Evolutionary conservation across 2,113 vertebrate species (phyloP), one percentile per base, ranked within the genome.

Genomic region (Polyodon spathula): DNA sequence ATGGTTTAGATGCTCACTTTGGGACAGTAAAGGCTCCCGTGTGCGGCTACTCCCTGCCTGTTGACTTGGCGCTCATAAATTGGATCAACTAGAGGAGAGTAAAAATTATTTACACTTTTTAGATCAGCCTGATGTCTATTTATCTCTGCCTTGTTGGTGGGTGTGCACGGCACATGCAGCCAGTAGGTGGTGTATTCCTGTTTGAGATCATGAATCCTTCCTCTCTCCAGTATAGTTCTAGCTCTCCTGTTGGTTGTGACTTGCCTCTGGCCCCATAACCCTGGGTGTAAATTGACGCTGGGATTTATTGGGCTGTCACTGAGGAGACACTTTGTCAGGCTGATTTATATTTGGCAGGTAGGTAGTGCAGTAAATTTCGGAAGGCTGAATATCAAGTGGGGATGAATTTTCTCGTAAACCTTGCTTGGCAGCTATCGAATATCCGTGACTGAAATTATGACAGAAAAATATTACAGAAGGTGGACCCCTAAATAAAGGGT

Each of bases 191-290:
- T n/a, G n/a, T n/a, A n/a, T n/a, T n/a, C n/a, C n/a, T n/a, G n/a
- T n/a, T n/a, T n/a, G n/a, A n/a, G n/a, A n/a, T n/a, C n/a, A n/a
- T n/a, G n/a, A n/a, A 16, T 39, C 38, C 53, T 15, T 14, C 62
- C 62, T 58, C 41, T 56, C 56, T 58, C 56, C 38, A 41, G 44
- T 41, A 56, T 48, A 43, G 57, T 17, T 8, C 41, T 37, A 14
- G 17, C 10, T 8, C 50, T 64, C 57, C 41, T 58, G 44, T n/a
- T 3, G 8, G 63, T 51, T 44, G 57, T 64, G 48, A 64, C 58
- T 40, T 15, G 40, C 16, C 41, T 42, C 54, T 12, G 10, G 15
- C 42, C 27, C 48, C 17, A 17, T 50, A 48, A 43, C 17, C 38
- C 27, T 60, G 37, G n/a, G n/a, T 37, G 12, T n/a, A 52, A 61